Evolutionary conservation across 2,797 vertebrate species (phyloP), one percentile per base, ranked within the genome.

Genomic region (Xiphophorus birchmanni): DNA sequence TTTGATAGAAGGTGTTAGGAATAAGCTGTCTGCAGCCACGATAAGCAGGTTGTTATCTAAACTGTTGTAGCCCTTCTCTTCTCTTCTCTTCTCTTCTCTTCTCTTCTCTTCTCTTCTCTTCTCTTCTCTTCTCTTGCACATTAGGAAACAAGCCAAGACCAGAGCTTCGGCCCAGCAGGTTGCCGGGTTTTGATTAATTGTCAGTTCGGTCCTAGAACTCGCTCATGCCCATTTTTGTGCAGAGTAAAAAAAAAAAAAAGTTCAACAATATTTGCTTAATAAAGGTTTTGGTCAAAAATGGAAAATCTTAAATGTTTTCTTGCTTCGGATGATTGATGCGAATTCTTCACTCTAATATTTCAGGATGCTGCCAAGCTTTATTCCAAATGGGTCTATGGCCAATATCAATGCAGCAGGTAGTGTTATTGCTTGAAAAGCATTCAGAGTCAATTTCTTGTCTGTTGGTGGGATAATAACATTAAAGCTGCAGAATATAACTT

Each of bases 271-370:
- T 93, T 94, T 93, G 76, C 87, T 42, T 40, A 88, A 75, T 79
- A 23, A 85, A 91, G 75, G 75, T 91, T 76, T 73, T 88, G 75
- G 83, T 84, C 82, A 81, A 79, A 93, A 91, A 85, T 84, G 73
- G 84, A 45, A 89, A 52, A 50, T 77, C 72, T 85, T 18, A 71
- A 42, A 81, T 63, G 77, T 71, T 47, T 73, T 72, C 79, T 83
- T 84, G 75, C 42, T 81, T 75, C 69, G 23, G 40, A 58, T 75
- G 50, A 82, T 84, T 84, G 77, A 89, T 80, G 54, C 50, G 76
- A 75, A 92, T 92, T 79, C 87, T 92, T 93, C 75, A 81, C 82
- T 91, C 93, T 94, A 88, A 93, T 94, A 83, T 88, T 81, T 82
- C 45, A 82, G 71, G 54, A 54, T 65, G 74, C 80, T 89, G 91